A percentile compares a stretch with the other conserved stretches of the same genome.
phyloP scores from a whole-genome alignment of 2,113 vertebrate species.

The Syrrhaptes paradoxus region DNA sequence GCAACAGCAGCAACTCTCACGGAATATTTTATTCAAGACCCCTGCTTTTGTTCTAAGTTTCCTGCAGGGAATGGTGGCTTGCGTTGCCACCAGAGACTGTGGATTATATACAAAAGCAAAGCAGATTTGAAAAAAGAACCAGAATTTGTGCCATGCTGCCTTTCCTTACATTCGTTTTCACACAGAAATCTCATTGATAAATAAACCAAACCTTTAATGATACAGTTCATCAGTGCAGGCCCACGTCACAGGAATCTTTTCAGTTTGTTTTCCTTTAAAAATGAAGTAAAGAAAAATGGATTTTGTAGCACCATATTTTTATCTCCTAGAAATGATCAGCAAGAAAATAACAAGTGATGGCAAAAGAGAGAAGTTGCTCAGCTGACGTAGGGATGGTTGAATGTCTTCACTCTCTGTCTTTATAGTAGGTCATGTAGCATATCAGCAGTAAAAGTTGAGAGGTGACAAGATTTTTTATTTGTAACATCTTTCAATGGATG shows the following conservation, averaged over 20 bases:
- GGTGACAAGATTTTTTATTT: not conserved
- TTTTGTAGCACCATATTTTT: not conserved
- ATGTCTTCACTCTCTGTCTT: not conserved
- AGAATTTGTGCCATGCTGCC: not conserved
- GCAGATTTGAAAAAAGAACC: not conserved
- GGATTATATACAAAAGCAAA: slow-evolving; percentile 6
- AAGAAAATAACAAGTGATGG: not conserved
- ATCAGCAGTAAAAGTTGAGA: not conserved
- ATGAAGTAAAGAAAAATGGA: not conserved
- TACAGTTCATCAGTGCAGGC: not conserved
- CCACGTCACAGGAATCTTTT: not conserved
- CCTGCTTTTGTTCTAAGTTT: slow-evolving; percentile 12
- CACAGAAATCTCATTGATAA: not conserved
- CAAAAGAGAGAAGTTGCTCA: not conserved
- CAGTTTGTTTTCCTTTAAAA: not conserved
- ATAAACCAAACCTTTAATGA: not conserved
- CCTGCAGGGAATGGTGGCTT: not conserved
- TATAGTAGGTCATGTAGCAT: not conserved
- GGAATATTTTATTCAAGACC: slow-evolving; percentile 38
- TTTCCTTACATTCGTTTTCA: not conserved
- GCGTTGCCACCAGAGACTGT: not conserved
- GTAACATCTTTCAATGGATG: not conserved
- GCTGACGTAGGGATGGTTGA: not conserved
- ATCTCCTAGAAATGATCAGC: not conserved
- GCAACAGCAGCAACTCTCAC: not conserved